Evolutionary conservation across 2,797 vertebrate species (phyloP), one percentile per base, ranked within the genome.

Genomic region (Galaxias olidus): DNA sequence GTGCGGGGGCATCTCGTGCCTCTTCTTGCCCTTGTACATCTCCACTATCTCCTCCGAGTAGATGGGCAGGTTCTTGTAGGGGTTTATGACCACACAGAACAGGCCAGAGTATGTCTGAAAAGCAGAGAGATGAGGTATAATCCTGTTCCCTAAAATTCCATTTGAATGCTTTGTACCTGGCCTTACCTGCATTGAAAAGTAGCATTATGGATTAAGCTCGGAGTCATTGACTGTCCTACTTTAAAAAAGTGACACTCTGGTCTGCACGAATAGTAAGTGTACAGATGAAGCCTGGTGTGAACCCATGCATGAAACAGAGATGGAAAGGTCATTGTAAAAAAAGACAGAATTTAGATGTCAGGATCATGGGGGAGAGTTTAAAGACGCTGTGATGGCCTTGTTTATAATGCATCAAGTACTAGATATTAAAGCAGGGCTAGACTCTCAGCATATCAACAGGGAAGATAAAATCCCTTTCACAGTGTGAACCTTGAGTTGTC

Each of bases 11-110:
- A 99, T 98, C 88, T 99, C 97, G 0, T 98, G 97, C 63, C 96
- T 92, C 86, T 99, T 99, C 90, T 98, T 99, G 90, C 97, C 97
- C 90, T 98, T 98, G 89, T 99, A 99, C 97, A 99, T 99, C 0
- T 99, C 97, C 69, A 99, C 94, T 0, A 99, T 99, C 90, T 98
- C 96, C 88, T 99, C 97, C 0, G 96, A 98, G 86, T 99, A 99
- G 88, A 99, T 99, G 69, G 97, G 97, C 84, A 99, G 90, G 89
- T 98, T 98, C 91, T 98, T 99, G 77, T 99, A 99, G 60, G 97
- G 97, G 81, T 99, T 99, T 81, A 99, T 98, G 76, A 99, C 97
- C 74, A 99, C 97, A 15, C 97, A 98, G 91, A 99, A 98, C 75
- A 99, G 91, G 67, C 97, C 97, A 0, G 97, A 99, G 82, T 99